Percentiles rank a stretch among this genome's conserved stretches.
Conservation (phyloP, 1,140 invertebrate species). For the Mercenaria mercenaria region DNA sequence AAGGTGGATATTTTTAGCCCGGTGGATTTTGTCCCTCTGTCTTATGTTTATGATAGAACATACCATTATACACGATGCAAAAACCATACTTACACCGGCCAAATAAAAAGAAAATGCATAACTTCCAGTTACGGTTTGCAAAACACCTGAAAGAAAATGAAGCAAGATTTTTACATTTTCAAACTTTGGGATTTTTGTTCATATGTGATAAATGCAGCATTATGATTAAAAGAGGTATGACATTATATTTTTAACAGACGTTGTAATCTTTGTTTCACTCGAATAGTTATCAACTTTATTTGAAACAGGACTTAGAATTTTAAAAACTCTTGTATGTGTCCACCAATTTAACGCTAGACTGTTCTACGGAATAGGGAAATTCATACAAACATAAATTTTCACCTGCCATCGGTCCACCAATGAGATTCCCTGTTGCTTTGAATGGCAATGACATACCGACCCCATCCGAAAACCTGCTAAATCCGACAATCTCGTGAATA, state of each 20-base stretch:
- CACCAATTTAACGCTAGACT: slow-evolving; percentile 17
- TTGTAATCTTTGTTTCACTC: not conserved
- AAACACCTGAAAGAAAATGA: not conserved
- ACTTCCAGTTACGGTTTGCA: not conserved
- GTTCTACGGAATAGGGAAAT: slow-evolving; percentile 17
- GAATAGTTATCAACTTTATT: not conserved
- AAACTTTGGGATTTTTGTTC: not conserved
- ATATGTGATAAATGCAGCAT: not conserved
- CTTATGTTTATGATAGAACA: not conserved
- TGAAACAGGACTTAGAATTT: not conserved
- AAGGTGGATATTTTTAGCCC: not conserved
- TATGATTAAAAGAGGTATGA: not conserved
- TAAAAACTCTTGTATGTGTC: not conserved
- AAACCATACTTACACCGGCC: not conserved
- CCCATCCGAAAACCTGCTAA: no score
- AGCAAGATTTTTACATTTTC: no score
- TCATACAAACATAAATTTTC: not conserved
- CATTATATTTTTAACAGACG: not conserved
- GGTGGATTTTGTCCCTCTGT: no score
- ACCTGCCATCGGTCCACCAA: slow-evolving; percentile 13
- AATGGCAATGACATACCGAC: no score
- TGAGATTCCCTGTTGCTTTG: no score
- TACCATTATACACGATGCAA: not conserved
- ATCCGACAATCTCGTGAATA: no score
- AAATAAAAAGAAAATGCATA: no score